phyloP scores from a whole-genome alignment of 1,140 invertebrate species.

The Macrostomum lignano region DNA sequence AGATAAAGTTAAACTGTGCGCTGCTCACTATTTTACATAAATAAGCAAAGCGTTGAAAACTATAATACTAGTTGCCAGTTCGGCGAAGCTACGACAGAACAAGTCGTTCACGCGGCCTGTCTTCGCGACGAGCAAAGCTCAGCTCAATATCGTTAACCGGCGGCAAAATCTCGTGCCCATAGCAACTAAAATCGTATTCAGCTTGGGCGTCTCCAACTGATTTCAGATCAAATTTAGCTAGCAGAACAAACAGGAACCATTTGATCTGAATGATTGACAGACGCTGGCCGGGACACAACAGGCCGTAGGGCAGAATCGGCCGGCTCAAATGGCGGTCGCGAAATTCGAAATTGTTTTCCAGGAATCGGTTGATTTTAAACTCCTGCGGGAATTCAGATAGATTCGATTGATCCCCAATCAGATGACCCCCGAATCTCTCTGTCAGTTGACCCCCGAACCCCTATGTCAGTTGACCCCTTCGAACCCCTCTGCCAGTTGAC shows the following conservation, averaged over 20 bases:
- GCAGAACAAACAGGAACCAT: conserved; percentile 18
- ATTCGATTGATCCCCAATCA: no score
- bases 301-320: conserved; percentile 20
- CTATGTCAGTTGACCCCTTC: no score
- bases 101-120: no score
- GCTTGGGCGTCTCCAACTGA: conserved; percentile 14
- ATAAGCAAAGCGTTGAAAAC: no score
- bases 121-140: no score
- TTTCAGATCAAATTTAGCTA: conserved; percentile 18
- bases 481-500: no score
- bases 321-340: conserved; percentile 17
- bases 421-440: no score
- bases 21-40: no score
- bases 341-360: conserved; percentile 21
- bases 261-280: conserved; percentile 20
- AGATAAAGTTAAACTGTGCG: no score
- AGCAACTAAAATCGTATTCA: conserved; percentile 13
- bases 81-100: no score
- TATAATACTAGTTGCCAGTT: no score
- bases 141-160: conserved; percentile 20
- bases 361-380: conserved; percentile 23
- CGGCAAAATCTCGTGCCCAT: conserved; percentile 26
- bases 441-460: no score
- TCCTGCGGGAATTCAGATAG: conserved; percentile 16
- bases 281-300: conserved; percentile 21